A percentile compares a stretch with the other conserved stretches of the same genome.
Conservation (phyloP, 2,888 invertebrate species). For the Sipha maydis region DNA sequence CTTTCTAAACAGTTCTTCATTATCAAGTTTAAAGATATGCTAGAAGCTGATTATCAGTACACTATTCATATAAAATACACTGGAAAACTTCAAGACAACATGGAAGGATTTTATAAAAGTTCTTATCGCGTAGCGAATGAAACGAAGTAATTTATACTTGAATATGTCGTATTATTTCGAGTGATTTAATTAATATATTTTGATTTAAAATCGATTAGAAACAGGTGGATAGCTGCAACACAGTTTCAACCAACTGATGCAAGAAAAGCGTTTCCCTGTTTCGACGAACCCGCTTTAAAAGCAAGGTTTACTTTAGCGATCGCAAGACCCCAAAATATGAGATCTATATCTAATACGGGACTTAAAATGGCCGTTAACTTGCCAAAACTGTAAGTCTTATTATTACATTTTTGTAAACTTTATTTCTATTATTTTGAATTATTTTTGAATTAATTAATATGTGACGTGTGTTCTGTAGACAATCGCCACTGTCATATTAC, state of each 20-base stretch:
- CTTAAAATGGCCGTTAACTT: constrained; percentile 32
- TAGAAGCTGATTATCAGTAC: constrained; percentile 70
- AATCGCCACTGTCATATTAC: constrained; percentile 69
- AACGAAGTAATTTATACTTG: constrained; percentile 68
- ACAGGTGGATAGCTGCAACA: constrained; percentile 80
- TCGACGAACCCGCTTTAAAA: constrained; percentile 90
- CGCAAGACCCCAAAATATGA: constrained; percentile 74
- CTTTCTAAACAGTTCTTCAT: constrained; percentile 74
- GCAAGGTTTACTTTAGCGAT: constrained; percentile 80
- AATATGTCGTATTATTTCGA: not conserved
- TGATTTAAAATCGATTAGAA: constrained; percentile 44
- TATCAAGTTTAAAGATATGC: constrained; percentile 70
- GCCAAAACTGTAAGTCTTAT: constrained; percentile 29
- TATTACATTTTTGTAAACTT: not conserved
- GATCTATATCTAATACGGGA: constrained; percentile 80
- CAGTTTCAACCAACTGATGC: constrained; percentile 88
- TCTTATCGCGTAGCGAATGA: constrained; percentile 73
- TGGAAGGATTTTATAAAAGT: constrained; percentile 79
- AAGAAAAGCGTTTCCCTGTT: constrained; percentile 88
- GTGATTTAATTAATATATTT: not conserved
- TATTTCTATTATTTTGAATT: not conserved
- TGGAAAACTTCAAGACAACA: constrained; percentile 73
- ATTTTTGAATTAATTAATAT: not conserved
- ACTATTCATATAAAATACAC: constrained; percentile 73
- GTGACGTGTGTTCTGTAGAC: constrained; percentile 63